These are phyloP conservation scores for Microctenopoma lineatum DNA, from an alignment of 2,797 vertebrate species.

Conservation along the genomic window DNA sequence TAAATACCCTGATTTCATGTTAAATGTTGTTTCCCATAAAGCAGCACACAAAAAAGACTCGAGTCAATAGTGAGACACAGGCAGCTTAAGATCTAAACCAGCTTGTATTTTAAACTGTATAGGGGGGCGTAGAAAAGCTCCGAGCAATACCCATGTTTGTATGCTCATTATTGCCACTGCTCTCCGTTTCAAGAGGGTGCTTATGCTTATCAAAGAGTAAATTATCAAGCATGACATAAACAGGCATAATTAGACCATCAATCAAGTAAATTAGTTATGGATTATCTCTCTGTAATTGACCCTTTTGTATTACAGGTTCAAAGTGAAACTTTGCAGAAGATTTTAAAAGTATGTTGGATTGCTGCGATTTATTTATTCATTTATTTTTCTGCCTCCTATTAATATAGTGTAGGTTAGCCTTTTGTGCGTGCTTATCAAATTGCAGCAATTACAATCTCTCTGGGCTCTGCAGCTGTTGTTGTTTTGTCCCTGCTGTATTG, in stretches of 20 bases:
- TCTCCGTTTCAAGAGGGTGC: conserved; percentile 60
- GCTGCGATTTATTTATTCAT: conserved; percentile 39
- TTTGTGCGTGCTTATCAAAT: conserved; percentile 49
- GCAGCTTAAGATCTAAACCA: conserved; percentile 30
- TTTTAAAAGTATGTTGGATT: conserved; percentile 52
- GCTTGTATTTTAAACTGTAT: conserved; percentile 14
- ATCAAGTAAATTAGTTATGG: conserved; percentile 82
- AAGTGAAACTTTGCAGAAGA: conserved; percentile 65
- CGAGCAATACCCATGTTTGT: conserved; percentile 52
- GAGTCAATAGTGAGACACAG: neutral
- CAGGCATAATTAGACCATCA: conserved; percentile 82
- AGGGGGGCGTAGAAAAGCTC: conserved; percentile 50
- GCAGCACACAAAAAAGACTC: neutral
- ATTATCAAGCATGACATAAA: conserved; percentile 81
- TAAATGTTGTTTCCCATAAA: neutral
- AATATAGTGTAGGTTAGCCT: conserved; percentile 25
- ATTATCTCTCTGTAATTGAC: conserved; percentile 81
- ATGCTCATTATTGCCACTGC: conserved; percentile 64
- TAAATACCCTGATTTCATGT: neutral
- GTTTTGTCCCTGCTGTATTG: conserved; percentile 31
- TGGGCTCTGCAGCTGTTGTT: conserved; percentile 32
- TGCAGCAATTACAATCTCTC: conserved; percentile 37
- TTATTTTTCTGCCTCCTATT: conserved; percentile 40
- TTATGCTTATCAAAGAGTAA: conserved; percentile 78
- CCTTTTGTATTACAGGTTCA: conserved; percentile 71